phyloP scores from a whole-genome alignment of 1,140 invertebrate genomes.

The Macrobrachium rosenbergii region DNA sequence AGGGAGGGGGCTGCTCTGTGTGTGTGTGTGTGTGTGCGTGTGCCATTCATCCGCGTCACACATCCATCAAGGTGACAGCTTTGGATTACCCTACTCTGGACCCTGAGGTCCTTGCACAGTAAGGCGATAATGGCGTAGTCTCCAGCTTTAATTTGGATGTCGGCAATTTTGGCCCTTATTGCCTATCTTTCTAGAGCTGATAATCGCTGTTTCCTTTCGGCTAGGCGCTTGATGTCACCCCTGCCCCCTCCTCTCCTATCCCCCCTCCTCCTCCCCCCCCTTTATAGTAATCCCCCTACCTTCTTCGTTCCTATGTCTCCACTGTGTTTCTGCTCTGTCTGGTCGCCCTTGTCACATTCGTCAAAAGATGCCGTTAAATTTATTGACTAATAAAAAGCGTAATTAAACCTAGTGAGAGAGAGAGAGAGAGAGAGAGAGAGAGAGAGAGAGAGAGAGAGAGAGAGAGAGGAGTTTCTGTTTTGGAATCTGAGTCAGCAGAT shows the following conservation, averaged over 20 bases:
- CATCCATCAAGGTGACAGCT: conserved; percentile 42
- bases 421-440: not conserved
- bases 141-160: not conserved
- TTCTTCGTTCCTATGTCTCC: conserved; percentile 6
- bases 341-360: conserved; percentile 32
- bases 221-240: not conserved
- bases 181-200: not conserved
- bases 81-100: conserved; percentile 12
- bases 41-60: conserved; percentile 36
- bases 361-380: conserved; percentile 55
- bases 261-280: not conserved
- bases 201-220: not conserved
- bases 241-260: not conserved
- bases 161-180: conserved; percentile 10
- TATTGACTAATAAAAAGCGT: conserved; percentile 48
- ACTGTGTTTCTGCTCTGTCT: not conserved
- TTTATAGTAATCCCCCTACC: not conserved
- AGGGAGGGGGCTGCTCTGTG: too few species aligned
- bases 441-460: not conserved
- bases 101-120: too few species aligned
- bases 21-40: not conserved
- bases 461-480: not conserved
- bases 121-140: too few species aligned
- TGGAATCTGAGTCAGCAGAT: too few species aligned
- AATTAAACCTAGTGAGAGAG: conserved; percentile 32